Conservation (phyloP, 1,140 invertebrate genomes). For the Drosophila nebulosa region DNA sequence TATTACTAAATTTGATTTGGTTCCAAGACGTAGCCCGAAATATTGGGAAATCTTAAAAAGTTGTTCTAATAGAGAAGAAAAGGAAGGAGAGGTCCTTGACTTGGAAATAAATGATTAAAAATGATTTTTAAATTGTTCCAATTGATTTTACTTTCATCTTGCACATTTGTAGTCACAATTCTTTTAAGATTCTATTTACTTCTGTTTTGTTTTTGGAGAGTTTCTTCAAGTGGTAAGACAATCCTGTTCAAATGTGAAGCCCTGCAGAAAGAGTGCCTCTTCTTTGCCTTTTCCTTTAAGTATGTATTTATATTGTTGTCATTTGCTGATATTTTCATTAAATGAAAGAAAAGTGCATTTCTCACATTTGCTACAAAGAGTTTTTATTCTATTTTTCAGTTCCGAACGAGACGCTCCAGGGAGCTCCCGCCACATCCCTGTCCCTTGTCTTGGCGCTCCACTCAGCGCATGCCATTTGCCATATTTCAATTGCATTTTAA, state of each 20-base stretch:
- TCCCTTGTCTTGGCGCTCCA: slow-evolving; percentile 5
- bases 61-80: too few relatives aligned
- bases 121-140: too few relatives aligned
- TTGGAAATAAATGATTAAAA: too few relatives aligned
- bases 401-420: not conserved
- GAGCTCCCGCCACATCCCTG: not conserved
- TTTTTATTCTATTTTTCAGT: slow-evolving; percentile 18
- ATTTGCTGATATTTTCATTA: slow-evolving; percentile 31
- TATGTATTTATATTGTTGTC: slow-evolving; percentile 10
- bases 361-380: slow-evolving; percentile 21
- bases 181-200: too few relatives aligned
- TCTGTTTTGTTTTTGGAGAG: not conserved
- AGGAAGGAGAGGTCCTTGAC: too few relatives aligned
- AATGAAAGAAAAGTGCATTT: slow-evolving; percentile 37
- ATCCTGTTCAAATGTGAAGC: not conserved
- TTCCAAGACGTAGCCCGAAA: too few relatives aligned
- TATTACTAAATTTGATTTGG: too few relatives aligned
- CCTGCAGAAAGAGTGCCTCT: not conserved
- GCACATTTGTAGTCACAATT: too few relatives aligned
- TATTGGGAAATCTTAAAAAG: too few relatives aligned
- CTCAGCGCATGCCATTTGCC: slow-evolving; percentile 59
- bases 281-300: not conserved
- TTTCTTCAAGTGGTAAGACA: not conserved
- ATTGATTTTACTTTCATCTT: too few relatives aligned
- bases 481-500: slow-evolving; percentile 71